Evolutionary conservation across 2,888 invertebrate species (phyloP).

Genomic region (Brachyptera risi): DNA sequence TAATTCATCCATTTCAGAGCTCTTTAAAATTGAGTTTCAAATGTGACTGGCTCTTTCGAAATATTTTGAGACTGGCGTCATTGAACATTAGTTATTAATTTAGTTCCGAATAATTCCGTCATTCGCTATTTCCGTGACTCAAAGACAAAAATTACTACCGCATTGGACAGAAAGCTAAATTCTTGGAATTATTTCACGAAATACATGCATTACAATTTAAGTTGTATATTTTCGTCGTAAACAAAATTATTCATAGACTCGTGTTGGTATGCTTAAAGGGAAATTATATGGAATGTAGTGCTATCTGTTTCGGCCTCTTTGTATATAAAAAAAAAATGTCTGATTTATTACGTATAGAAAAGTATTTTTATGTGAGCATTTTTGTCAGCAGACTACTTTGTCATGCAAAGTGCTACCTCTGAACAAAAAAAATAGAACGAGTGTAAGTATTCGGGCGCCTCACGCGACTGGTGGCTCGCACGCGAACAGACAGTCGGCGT

Average conservation of each 20-base stretch:
- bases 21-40: too few species aligned
- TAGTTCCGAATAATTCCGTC: too few species aligned
- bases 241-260: too few species aligned
- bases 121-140: background rate
- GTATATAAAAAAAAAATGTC: background rate
- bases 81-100: too few species aligned
- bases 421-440: constrained; percentile 10
- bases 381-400: constrained; percentile 21
- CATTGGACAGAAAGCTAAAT: background rate
- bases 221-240: too few species aligned
- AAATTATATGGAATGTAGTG: background rate
- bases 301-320: background rate
- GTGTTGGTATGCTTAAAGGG: background rate
- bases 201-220: too few species aligned
- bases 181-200: too few species aligned
- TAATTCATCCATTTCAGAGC: too few species aligned
- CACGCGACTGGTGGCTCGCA: constrained; percentile 1
- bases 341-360: constrained; percentile 10
- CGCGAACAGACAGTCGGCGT: background rate
- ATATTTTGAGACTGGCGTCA: too few species aligned
- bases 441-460: constrained; percentile 16
- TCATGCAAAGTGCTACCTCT: constrained; percentile 24
- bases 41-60: too few species aligned
- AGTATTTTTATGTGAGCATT: constrained; percentile 7
- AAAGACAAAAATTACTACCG: background rate